A percentile compares a stretch with the other conserved stretches of the same genome.
These are phyloP conservation scores for Embidobia sp. DNA, from an alignment of 2,888 invertebrate genomes.

Conservation along the genomic window DNA sequence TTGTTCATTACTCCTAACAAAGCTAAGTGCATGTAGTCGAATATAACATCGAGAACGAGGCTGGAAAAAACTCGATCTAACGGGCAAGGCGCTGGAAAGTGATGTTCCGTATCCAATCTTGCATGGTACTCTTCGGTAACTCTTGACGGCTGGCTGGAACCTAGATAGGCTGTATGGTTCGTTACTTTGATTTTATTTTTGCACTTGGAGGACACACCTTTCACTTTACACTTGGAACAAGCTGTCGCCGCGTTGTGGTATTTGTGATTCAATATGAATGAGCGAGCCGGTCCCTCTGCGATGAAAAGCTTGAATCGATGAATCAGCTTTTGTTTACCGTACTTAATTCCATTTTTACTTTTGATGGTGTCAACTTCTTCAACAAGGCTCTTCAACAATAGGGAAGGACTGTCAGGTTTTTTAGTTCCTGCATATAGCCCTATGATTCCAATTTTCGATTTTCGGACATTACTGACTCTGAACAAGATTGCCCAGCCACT, in stretches of 20 bases:
- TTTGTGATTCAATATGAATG: conserved; percentile 45
- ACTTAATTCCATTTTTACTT: conserved; percentile 34
- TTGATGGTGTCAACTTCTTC: conserved; percentile 22
- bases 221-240: conserved; percentile 52
- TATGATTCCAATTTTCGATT: conserved; percentile 24
- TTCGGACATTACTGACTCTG: conserved; percentile 13
- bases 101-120: conserved; percentile 9
- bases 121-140: conserved; percentile 18
- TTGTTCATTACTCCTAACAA: conserved; percentile 23
- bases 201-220: neutral
- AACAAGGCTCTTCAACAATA: conserved; percentile 38
- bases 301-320: conserved; percentile 44
- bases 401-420: conserved; percentile 38
- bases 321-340: neutral
- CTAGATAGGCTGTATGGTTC: conserved; percentile 7
- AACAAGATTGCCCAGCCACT: conserved; percentile 54
- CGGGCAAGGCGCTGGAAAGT: conserved; percentile 17
- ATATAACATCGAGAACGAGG: conserved; percentile 7
- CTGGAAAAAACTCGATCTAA: conserved; percentile 5
- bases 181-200: conserved; percentile 9
- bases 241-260: conserved; percentile 45
- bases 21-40: conserved; percentile 31
- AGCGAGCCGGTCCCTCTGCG: conserved; percentile 58
- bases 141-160: conserved; percentile 7
- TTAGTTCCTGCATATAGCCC: conserved; percentile 56